Evolutionary conservation across 2,113 vertebrate species (phyloP), one percentile per base, ranked within the genome.

Genomic region (Pimephales promelas): DNA sequence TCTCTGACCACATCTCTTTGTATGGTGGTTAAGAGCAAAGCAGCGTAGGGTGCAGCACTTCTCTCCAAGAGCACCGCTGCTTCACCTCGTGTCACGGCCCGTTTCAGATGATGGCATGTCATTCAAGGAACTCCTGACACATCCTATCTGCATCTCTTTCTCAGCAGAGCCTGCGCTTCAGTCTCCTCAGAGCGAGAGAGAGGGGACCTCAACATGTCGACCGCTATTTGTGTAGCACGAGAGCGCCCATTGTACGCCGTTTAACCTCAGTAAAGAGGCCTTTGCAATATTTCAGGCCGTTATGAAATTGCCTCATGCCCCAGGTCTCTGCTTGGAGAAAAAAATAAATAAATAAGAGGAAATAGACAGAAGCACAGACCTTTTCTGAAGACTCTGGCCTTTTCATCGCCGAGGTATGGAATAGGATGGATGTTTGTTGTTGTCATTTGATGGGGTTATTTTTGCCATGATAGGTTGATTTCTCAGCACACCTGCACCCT

Each of bases 41-140:
- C 14, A 66, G 45, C 24, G 16, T 79, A 26, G 77, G 22, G 77
- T 34, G 8, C 73, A 47, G 4, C 71, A 31, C 45, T 26, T 54
- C 54, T n/a, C 52, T 54, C 52, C 52, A 54, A 54, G 52, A 54
- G 52, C 52, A 54, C 52, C 22, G 52, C 18, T 54, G 52, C 28
- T 45, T 62, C n/a, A 79, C 7, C 24, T 4, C 9, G 45, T 83
- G 73, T 74, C 68, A 75, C 5, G 18, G 5, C 34, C 28, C 36
- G 52, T 77, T 78, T 70, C 34, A 78, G 34, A 77, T 61, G 49
- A 76, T 62, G 64, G 54, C 54, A 47, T 79, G 62, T 84, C 83
- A 82, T 78, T 86, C 80, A 86, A 52, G 57, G 11, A 61, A 26
- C 26, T 49, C 72, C 80, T 86, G 84, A 86, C 84, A 85, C 26